Evolutionary conservation across 2,113 vertebrate species (phyloP).

Genomic region (Percopsis transmontana): DNA sequence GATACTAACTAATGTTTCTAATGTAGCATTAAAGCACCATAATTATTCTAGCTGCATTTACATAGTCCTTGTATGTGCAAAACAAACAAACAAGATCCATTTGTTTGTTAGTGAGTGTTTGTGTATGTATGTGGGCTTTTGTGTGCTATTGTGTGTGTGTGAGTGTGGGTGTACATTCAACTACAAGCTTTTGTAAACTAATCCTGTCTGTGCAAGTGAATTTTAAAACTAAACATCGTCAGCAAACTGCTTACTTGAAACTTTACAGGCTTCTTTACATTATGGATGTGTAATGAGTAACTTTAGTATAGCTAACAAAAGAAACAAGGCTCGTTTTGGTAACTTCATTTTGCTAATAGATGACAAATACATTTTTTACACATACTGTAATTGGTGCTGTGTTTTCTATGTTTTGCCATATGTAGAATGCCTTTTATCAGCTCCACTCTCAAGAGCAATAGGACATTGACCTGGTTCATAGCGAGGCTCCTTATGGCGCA

Average conservation of each 20-base stretch:
- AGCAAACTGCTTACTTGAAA: conserved; percentile 26
- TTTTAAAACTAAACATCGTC: conserved; percentile 28
- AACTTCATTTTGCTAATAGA: background rate
- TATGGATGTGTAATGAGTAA: conserved; percentile 5
- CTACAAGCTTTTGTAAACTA: conserved; percentile 5
- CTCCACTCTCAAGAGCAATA: conserved; percentile 18
- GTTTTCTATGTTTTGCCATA: background rate
- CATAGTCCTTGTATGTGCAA: conserved; percentile 28
- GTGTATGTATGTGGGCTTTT: conserved; percentile 1
- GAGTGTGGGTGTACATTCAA: background rate
- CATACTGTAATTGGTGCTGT: background rate
- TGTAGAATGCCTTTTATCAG: background rate
- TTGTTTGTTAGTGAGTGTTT: background rate
- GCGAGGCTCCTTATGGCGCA: conserved; percentile 41
- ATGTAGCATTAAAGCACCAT: background rate
- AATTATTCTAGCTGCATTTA: conserved; percentile 26
- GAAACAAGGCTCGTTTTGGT: conserved; percentile 45
- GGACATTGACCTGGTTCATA: conserved; percentile 46
- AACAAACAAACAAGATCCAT: conserved; percentile 12
- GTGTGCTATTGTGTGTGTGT: conserved; percentile 13
- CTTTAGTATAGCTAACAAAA: conserved; percentile 26
- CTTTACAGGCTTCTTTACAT: conserved; percentile 52
- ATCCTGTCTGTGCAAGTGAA: conserved; percentile 20
- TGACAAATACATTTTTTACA: too few species aligned
- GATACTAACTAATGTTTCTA: conserved; percentile 1